Evolutionary conservation across 2,888 invertebrate genomes (phyloP), one percentile per base, ranked within the genome.

Genomic region (Drosophila histrio): DNA sequence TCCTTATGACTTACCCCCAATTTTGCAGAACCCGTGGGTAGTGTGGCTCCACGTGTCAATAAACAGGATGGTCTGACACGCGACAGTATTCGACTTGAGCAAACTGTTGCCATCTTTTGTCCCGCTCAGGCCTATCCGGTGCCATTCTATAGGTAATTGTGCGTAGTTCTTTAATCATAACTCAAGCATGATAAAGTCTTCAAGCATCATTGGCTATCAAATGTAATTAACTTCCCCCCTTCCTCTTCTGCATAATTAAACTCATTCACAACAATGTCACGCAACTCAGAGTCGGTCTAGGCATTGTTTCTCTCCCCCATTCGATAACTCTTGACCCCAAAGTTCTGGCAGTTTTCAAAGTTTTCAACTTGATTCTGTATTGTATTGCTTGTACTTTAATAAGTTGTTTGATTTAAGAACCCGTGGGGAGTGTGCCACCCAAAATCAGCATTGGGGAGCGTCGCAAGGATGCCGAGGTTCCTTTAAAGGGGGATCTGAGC

Each of bases 101-200:
- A 95, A 92, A 87, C 72, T 47, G 67, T 89, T 17, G 83, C 89
- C 9, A 66, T 90, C 17, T 82, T 90, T 39, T 96, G 96, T 90
- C 95, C 95, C 53, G 95, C 95, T 56, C 95, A 96, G 92, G 93
- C 90, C 19, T 82, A 93, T 91, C 90, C 93, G 90, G 90, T 93
- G 91, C 91, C 90, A 34, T 83, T 93, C 72, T 93, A 93, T 92
- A 93, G 93, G 94, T 93, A 76, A 57, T 62, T 41, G 30, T 24
- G 47, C 46, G 60, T 72, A 79, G 64, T 70, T 74, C 53, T 53
- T 30, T 62, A 67, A 60, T 65, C 63, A 64, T 52, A 58, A 61
- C 32, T 50, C 47, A 56, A 66, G 63, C 65, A 49, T 54, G 32
- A 43, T 52, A 59, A 76, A 67, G 59, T 39, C 60, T 57, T 38